Evolutionary conservation across 92 coral and sea anemone species (phyloP), one percentile per base, ranked within the genome.

Genomic region (Palythoa heliodiscus): DNA sequence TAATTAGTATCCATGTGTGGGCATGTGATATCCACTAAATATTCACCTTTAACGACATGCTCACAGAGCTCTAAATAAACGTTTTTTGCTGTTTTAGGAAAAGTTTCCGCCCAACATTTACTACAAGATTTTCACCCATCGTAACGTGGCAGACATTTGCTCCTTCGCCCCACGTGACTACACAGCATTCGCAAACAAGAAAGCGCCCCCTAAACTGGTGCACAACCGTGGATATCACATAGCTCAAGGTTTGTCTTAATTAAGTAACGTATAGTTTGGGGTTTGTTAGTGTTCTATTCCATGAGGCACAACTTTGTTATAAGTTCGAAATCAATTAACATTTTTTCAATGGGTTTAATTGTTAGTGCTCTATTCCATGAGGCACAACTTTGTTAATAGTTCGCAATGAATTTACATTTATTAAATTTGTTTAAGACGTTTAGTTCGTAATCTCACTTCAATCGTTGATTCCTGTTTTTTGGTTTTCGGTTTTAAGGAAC

Each of bases 51-150:
- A 0, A 29, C 35, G 35, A 29, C 35, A 1, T 29, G 35, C 16
- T 13, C 61, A 35, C 23, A n/a, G 17, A 14, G 11, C 5, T 23
- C 29, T 3, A 38, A 7, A 14, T 8, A 40, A 40, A 29, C 48
- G 48, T 35, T 37, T 29, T 60, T 87, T 53, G 10, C 9, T 22
- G 16, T 6, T 64, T 77, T 70, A 96, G 98, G 92, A 88, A 72
- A 96, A 89, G 67, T 96, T 96, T 48, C 99, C 99, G 35, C 99
- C 99, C 57, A 96, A 96, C 61, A 96, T 96, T 60, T 96, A 96
- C 84, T 96, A 96, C 99, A 96, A 96, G 98, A 94, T 96, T 47
- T 96, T 91, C 83, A 96, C 99, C 4, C 99, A 96, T 75, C 91
- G 96, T 43, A 94, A 90, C 29, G 89, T 96, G 53, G 97, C 95